These are phyloP conservation scores for Zoanthus sansibaricus DNA, from an alignment of 92 coral and sea anemone species.

Conservation along the genomic window DNA sequence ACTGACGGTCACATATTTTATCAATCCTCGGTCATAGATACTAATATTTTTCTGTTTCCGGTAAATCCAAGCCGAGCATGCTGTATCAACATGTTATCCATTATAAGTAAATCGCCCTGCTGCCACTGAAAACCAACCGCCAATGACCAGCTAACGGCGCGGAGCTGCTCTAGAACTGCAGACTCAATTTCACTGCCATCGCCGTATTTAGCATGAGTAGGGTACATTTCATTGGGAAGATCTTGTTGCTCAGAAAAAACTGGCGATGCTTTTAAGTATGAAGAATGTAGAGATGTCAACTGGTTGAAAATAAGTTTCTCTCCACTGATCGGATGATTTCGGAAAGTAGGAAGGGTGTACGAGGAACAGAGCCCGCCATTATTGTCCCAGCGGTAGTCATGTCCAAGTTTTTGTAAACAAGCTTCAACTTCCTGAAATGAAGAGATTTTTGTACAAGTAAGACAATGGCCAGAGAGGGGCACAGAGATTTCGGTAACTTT, in stretches of 20 bases:
- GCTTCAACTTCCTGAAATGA: slow-evolving; percentile 59
- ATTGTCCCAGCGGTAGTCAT: slow-evolving; percentile 62
- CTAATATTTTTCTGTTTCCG: slow-evolving; percentile 62
- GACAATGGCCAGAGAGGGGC: no score
- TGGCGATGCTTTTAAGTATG: slow-evolving; percentile 53
- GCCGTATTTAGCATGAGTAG: slow-evolving; percentile 60
- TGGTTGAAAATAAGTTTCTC: slow-evolving; percentile 71
- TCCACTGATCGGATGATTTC: slow-evolving; percentile 62
- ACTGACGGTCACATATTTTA: no score
- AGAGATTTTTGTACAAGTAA: background rate
- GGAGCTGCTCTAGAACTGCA: slow-evolving; percentile 71
- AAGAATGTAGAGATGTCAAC: slow-evolving; percentile 19
- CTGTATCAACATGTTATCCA: slow-evolving; percentile 65
- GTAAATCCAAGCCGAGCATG: slow-evolving; percentile 66
- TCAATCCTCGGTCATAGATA: slow-evolving; percentile 35
- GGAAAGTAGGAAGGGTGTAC: slow-evolving; percentile 52
- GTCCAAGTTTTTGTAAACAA: slow-evolving; percentile 39
- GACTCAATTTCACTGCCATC: slow-evolving; percentile 67
- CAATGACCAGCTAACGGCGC: slow-evolving; percentile 61
- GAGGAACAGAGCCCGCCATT: slow-evolving; percentile 52
- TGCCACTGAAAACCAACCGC: slow-evolving; percentile 72
- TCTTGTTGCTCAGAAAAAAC: slow-evolving; percentile 5
- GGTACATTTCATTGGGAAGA: slow-evolving; percentile 41
- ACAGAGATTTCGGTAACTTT: no score
- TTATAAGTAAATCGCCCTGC: slow-evolving; percentile 53